A percentile compares a stretch with the other conserved stretches of the same genome.
phyloP scores from a whole-genome alignment of 2,113 vertebrate genomes.

The Periophthalmus modestus region DNA sequence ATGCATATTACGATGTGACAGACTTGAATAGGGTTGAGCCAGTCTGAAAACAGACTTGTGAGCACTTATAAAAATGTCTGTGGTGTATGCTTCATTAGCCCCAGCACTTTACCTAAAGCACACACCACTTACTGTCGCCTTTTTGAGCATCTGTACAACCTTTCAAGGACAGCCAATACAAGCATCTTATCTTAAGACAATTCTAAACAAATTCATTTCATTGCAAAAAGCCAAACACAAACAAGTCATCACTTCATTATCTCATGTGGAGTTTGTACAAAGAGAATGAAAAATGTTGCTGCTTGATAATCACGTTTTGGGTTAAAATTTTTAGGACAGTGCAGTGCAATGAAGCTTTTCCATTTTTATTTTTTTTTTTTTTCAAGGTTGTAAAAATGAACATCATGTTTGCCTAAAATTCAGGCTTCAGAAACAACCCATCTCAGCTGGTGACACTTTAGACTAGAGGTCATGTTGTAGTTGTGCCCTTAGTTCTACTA shows the following conservation, averaged over 20 bases:
- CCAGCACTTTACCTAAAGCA: constrained; percentile 9
- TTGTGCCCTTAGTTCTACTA: no score
- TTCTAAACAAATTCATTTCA: neutral
- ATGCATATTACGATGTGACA: constrained; percentile 46
- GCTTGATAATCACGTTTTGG: no score
- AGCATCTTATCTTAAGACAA: neutral
- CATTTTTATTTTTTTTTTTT: no score
- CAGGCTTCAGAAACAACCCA: no score
- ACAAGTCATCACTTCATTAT: neutral
- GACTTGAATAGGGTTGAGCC: constrained; percentile 52
- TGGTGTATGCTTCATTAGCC: constrained; percentile 42
- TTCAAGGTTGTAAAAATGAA: no score
- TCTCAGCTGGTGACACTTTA: no score
- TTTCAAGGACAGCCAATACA: constrained; percentile 15
- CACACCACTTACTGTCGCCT: neutral
- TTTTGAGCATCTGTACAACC: constrained; percentile 3
- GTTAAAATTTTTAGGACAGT: no score
- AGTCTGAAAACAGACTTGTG: constrained; percentile 37
- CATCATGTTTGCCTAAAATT: no score
- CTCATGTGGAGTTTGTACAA: neutral
- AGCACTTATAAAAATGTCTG: constrained; percentile 35
- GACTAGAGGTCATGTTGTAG: no score
- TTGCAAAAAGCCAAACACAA: neutral
- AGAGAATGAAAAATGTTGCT: no score
- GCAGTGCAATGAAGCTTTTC: no score